These are phyloP conservation scores for Rana temporaria DNA, from an alignment of 2,113 vertebrate genomes.

Conservation along the genomic window DNA sequence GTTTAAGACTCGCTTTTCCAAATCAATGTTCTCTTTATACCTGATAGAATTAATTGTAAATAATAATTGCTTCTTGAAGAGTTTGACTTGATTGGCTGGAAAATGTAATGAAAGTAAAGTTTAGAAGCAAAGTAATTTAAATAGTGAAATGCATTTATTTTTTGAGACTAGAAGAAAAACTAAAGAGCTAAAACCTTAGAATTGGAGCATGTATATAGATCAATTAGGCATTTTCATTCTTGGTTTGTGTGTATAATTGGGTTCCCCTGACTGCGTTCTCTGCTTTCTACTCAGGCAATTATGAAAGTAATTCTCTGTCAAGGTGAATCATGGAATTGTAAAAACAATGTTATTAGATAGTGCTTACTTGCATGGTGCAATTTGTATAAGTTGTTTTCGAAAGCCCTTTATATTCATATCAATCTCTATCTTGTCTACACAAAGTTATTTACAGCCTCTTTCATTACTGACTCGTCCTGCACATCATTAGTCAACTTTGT, in stretches of 20 bases:
- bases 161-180: neutral
- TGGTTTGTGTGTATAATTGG: conserved; percentile 50
- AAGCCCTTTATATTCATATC: conserved; percentile 50
- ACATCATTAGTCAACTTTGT: conserved; percentile 22
- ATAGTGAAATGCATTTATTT: conserved; percentile 49
- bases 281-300: conserved; percentile 48
- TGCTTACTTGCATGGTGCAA: conserved; percentile 33
- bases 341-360: conserved; percentile 52
- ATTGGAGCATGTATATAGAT: conserved; percentile 37
- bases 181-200: neutral
- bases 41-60: conserved; percentile 34
- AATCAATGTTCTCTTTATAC: conserved; percentile 15
- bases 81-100: conserved; percentile 20
- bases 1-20: conserved; percentile 7
- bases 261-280: conserved; percentile 42
- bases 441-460: conserved; percentile 39
- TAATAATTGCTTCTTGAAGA: conserved; percentile 30
- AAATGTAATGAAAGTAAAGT: neutral
- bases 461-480: conserved; percentile 19
- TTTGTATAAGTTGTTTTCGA: conserved; percentile 42
- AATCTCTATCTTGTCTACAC: conserved; percentile 35
- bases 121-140: conserved; percentile 14
- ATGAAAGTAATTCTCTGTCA: conserved; percentile 54
- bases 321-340: conserved; percentile 53
- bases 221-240: conserved; percentile 49